Evolutionary conservation across 2,797 vertebrate genomes (phyloP), one percentile per base, ranked within the genome.

Genomic region (Miichthys miiuy): DNA sequence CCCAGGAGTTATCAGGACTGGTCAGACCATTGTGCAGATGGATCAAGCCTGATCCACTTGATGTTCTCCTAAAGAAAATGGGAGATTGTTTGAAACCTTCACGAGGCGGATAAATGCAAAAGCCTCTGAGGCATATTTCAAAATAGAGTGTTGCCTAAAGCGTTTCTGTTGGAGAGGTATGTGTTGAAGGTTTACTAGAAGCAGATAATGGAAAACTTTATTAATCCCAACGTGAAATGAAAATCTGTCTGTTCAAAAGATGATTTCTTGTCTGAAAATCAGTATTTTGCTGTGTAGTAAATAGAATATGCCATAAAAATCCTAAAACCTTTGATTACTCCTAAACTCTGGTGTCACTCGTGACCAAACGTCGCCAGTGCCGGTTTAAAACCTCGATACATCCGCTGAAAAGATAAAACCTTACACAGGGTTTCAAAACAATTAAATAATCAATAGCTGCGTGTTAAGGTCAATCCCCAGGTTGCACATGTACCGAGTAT

Each of bases 401-500:
- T 42, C 75, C 10, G 38, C 18, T 65, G n/a, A 57, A 58, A 54
- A 64, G 57, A 50, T 52, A 17, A 57, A 76, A 67, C 41, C 5
- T n/a, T 16, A 21, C 13, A 16, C 5, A 30, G 7, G 23, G 3
- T 54, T 58, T 69, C 10, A 14, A 18, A 52, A 56, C 60, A 0
- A 38, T 50, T 20, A 42, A 65, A 67, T 67, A 50, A n/a, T 38
- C 21, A 5, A 57, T 46, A 18, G 1, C 20, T 65, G 21, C 56
- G 20, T 25, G 1, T 50, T 50, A 30, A 58, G 54, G 17, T 42
- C 9, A 56, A 44, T 65, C 34, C 55, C 23, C 34, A 21, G 51
- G 47, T 71, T 72, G 11, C 30, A 41, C 44, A 75, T 34, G 5
- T 44, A 55, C 14, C 12, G 21, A 18, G 17, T 21, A 47, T 63